These are phyloP conservation scores for Copidosoma aretas DNA, from an alignment of 2,888 invertebrate species.

Conservation along the genomic window DNA sequence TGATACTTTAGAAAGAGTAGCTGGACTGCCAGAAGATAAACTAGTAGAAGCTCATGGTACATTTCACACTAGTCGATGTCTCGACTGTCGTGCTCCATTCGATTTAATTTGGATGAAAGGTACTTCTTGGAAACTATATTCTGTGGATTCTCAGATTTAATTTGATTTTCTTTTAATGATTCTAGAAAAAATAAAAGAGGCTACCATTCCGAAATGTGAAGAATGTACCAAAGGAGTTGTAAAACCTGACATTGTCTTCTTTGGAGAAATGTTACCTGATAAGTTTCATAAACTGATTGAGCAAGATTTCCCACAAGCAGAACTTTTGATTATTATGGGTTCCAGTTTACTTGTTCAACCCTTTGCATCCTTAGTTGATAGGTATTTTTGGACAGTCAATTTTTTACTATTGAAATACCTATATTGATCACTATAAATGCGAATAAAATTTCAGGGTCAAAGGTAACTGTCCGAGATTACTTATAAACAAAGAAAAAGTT, in stretches of 20 bases:
- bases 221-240: constrained; percentile 78
- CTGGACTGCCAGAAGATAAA: constrained; percentile 83
- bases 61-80: constrained; percentile 86
- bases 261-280: constrained; percentile 87
- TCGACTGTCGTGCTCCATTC: constrained; percentile 76
- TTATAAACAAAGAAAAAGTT: constrained; percentile 83
- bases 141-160: constrained; percentile 8
- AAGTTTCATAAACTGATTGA: constrained; percentile 75
- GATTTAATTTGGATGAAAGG: constrained; percentile 87
- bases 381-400: constrained; percentile 64
- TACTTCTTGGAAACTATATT: constrained; percentile 48
- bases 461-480: constrained; percentile 77
- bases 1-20: constrained; percentile 87
- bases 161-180: constrained; percentile 8
- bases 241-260: constrained; percentile 96
- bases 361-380: constrained; percentile 86
- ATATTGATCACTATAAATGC: background rate
- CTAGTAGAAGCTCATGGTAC: constrained; percentile 95
- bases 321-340: constrained; percentile 92
- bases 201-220: constrained; percentile 79
- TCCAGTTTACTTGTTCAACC: constrained; percentile 94
- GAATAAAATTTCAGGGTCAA: constrained; percentile 66
- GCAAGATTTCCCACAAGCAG: constrained; percentile 83
- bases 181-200: constrained; percentile 75
- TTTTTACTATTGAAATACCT: constrained; percentile 12